phyloP scores from a whole-genome alignment of 2,888 invertebrate genomes.

The Caprella mutica region DNA sequence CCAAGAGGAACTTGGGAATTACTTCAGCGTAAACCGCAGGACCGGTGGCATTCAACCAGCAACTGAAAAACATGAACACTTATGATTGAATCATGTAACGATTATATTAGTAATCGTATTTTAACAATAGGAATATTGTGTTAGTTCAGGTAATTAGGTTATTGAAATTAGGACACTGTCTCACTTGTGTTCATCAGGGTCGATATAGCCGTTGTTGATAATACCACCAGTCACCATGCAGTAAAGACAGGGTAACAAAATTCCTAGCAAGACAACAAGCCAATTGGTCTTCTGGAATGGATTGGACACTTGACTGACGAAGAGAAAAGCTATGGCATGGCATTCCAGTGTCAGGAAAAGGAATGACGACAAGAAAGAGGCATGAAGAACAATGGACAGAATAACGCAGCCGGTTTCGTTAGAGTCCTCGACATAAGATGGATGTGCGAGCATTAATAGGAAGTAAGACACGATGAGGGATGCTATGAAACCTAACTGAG shows the following conservation, averaged over 20 bases:
- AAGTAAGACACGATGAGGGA: conserved; percentile 22
- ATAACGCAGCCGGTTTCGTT: conserved; percentile 21
- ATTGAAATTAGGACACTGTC: too few species aligned
- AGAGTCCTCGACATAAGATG: conserved; percentile 2
- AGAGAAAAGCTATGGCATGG: conserved; percentile 26
- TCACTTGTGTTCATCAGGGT: conserved; percentile 16
- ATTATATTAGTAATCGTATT: too few species aligned
- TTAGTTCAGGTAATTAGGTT: too few species aligned
- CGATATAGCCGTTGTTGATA: conserved; percentile 13
- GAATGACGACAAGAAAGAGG: conserved; percentile 25
- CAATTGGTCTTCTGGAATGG: conserved; percentile 33
- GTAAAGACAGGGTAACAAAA: conserved; percentile 11
- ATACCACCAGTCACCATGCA: conserved; percentile 19
- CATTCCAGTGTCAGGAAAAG: conserved; percentile 28
- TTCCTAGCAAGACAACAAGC: conserved; percentile 19
- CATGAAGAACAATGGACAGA: conserved; percentile 25
- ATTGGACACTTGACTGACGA: conserved; percentile 23
- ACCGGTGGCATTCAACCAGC: conserved; percentile 20
- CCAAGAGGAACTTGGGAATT: conserved; percentile 17
- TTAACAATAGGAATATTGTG: too few species aligned
- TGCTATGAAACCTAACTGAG: conserved; percentile 28
- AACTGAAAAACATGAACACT: conserved; percentile 7
- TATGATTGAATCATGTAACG: not conserved
- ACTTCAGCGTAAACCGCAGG: conserved; percentile 13
- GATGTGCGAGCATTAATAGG: conserved; percentile 20